A percentile compares a stretch with the other conserved stretches of the same genome.
Conservation (phyloP, 2,113 vertebrate species). For the Sminthopsis crassicaudata region DNA sequence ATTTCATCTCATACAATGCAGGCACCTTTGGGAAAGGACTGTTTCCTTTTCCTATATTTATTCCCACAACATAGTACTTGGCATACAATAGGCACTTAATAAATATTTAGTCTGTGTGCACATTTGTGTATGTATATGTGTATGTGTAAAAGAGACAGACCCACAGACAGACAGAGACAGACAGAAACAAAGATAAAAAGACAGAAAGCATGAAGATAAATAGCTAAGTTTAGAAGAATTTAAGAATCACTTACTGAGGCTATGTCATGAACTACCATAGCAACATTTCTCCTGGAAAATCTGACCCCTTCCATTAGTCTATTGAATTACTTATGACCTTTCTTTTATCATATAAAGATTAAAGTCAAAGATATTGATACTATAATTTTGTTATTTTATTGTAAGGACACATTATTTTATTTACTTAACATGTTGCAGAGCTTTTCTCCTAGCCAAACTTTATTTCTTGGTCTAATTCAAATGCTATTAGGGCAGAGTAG, state of each 20-base stretch:
- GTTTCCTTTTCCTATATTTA: background rate
- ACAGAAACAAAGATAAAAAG: background rate
- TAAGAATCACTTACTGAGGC: background rate
- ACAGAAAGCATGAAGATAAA: background rate
- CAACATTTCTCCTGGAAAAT: conserved; percentile 13
- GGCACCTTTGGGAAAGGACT: background rate
- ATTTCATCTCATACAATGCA: background rate
- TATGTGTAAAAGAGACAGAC: background rate
- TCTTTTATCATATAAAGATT: conserved; percentile 35
- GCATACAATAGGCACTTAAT: background rate
- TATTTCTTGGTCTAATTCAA: conserved; percentile 18
- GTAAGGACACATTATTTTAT: background rate
- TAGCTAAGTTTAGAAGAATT: background rate
- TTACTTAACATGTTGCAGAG: conserved; percentile 15
- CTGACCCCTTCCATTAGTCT: background rate
- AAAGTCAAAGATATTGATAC: conserved; percentile 23
- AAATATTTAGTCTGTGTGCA: background rate
- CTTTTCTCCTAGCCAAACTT: conserved; percentile 35
- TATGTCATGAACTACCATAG: background rate
- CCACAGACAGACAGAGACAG: background rate
- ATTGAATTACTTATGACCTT: background rate
- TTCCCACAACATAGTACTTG: background rate
- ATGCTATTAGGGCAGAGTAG: conserved; percentile 1
- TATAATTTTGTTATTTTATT: conserved; percentile 16
- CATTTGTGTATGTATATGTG: background rate